phyloP scores from a whole-genome alignment of 2,888 invertebrate genomes.

The Meloe dianella region DNA sequence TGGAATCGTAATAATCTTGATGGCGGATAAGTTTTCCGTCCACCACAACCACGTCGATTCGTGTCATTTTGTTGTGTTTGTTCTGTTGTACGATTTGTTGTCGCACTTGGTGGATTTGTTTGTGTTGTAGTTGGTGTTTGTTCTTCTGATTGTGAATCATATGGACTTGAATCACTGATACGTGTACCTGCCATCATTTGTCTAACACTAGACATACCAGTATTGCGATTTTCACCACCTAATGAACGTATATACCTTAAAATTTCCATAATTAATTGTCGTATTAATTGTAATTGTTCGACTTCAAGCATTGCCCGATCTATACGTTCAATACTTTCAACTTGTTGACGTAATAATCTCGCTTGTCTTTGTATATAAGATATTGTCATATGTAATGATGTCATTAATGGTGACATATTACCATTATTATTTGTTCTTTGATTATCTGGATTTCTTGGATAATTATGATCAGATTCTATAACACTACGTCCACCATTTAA shows the following conservation, averaged over 20 bases:
- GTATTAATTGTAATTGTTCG: conserved; percentile 65
- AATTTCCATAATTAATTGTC: conserved; percentile 70
- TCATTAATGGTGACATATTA: conserved; percentile 52
- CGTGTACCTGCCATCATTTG: conserved; percentile 60
- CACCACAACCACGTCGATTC: conserved; percentile 39
- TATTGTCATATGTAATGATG: conserved; percentile 55
- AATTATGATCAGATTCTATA: conserved; percentile 55
- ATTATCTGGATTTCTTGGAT: conserved; percentile 46
- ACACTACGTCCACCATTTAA: conserved; percentile 33
- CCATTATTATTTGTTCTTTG: conserved; percentile 27
- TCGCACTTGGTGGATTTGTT: conserved; percentile 17
- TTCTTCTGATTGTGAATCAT: conserved; percentile 48
- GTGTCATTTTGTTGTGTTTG: conserved; percentile 18
- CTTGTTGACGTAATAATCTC: conserved; percentile 52
- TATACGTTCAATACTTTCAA: conserved; percentile 55
- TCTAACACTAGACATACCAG: conserved; percentile 54
- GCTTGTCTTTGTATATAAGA: conserved; percentile 56
- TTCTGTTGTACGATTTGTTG: conserved; percentile 24
- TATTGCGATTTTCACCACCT: conserved; percentile 55
- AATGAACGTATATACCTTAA: conserved; percentile 63
- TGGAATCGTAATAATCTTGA: conserved; percentile 49
- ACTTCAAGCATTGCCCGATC: conserved; percentile 58
- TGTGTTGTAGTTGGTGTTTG: not conserved
- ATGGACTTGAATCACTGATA: conserved; percentile 56
- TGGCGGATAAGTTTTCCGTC: conserved; percentile 54